Percentiles rank a stretch among this genome's conserved stretches.
These are phyloP conservation scores for Hoplodrina blanda DNA, from an alignment of 2,888 invertebrate species.

Conservation along the genomic window DNA sequence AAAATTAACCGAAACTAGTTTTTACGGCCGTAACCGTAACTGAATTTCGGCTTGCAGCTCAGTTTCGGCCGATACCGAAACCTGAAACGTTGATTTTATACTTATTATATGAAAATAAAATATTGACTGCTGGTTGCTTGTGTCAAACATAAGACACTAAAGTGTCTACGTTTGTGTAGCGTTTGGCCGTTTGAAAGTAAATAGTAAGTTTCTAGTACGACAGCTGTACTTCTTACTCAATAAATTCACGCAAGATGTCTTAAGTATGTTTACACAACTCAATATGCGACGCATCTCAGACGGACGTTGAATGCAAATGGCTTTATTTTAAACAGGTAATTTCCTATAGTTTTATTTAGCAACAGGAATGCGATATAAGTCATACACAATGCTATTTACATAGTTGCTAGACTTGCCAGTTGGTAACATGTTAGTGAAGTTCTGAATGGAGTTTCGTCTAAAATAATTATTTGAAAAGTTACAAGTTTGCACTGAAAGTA, in stretches of 20 bases:
- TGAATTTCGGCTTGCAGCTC: no score
- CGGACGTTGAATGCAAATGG: constrained; percentile 70
- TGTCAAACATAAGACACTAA: no score
- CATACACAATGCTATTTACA: constrained; percentile 20
- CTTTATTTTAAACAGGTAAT: constrained; percentile 72
- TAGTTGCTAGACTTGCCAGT: not conserved
- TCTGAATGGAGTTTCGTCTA: not conserved
- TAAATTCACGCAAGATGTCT: constrained; percentile 69
- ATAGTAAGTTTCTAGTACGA: constrained; percentile 16
- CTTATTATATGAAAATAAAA: no score
- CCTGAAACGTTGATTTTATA: no score
- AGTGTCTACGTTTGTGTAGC: no score
- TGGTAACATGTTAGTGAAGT: not conserved
- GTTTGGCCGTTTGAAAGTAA: constrained; percentile 13
- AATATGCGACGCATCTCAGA: constrained; percentile 59
- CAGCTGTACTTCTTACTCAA: constrained; percentile 58
- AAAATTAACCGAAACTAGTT: no score
- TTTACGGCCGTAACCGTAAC: no score
- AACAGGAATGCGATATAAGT: constrained; percentile 51
- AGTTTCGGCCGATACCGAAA: no score
- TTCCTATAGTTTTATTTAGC: constrained; percentile 65
- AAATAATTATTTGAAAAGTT: not conserved
- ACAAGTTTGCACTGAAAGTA: not conserved
- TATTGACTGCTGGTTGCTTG: no score
- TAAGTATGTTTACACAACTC: constrained; percentile 67